phyloP scores from a whole-genome alignment of 2,888 invertebrate species.

The Cylindroiulus punctatus region DNA sequence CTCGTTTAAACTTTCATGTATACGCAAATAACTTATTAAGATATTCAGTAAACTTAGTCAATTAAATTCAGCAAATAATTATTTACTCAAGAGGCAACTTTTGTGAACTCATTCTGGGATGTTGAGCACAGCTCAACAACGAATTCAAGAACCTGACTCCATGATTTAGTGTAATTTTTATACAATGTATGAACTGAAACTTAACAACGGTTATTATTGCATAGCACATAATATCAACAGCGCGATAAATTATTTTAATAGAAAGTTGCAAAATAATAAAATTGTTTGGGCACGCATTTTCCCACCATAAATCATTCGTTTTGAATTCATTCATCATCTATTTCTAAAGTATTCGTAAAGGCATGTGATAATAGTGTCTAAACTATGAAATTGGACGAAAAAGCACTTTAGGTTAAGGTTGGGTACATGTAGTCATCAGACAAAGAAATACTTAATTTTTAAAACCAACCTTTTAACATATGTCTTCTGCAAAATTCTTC shows the following conservation, averaged over 20 bases:
- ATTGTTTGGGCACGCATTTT: too few species aligned
- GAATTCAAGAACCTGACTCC: background rate
- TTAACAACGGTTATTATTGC: conserved; percentile 43
- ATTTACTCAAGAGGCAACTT: background rate
- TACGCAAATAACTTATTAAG: too few species aligned
- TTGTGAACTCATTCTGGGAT: background rate
- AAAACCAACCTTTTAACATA: too few species aligned
- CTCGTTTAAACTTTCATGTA: too few species aligned
- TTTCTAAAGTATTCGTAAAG: too few species aligned
- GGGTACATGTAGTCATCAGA: too few species aligned
- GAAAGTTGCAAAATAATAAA: conserved; percentile 4
- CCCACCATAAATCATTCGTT: background rate
- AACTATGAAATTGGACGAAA: too few species aligned
- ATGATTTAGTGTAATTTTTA: conserved; percentile 32
- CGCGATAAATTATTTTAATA: conserved; percentile 6
- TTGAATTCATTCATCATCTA: background rate
- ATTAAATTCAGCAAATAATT: background rate
- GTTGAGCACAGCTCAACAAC: background rate
- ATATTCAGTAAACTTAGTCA: background rate
- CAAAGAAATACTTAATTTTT: too few species aligned
- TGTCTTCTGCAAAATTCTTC: too few species aligned
- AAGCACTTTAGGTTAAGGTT: too few species aligned
- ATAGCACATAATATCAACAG: conserved; percentile 47
- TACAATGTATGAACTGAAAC: conserved; percentile 39
- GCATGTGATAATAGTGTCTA: too few species aligned